Conservation (phyloP, 2,113 vertebrate genomes). For the Brienomyrus longianalis region DNA sequence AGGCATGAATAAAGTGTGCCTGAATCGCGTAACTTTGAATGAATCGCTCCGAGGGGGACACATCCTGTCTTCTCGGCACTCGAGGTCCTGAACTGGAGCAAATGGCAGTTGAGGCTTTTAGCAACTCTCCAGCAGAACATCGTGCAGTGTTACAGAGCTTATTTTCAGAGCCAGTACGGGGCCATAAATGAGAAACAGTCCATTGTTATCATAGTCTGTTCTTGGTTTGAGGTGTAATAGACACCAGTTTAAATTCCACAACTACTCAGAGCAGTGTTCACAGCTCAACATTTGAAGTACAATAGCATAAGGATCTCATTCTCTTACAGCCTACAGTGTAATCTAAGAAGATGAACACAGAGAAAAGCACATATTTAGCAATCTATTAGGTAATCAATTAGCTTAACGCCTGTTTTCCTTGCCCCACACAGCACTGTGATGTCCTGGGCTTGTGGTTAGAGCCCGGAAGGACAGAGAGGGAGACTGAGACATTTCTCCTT, state of each 20-base stretch:
- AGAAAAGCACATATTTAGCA: constrained; percentile 19
- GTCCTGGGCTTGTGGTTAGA: neutral
- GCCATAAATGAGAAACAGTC: constrained; percentile 26
- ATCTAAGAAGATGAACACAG: constrained; percentile 19
- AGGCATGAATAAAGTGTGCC: neutral
- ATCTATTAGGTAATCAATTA: constrained; percentile 25
- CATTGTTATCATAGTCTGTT: constrained; percentile 24
- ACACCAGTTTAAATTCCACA: constrained; percentile 24
- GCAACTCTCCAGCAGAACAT: neutral
- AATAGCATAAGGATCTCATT: constrained; percentile 19
- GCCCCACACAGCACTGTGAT: neutral
- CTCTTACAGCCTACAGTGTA: constrained; percentile 1
- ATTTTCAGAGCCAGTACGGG: constrained; percentile 19
- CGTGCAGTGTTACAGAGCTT: constrained; percentile 10
- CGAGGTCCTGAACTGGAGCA: neutral
- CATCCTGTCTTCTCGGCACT: neutral
- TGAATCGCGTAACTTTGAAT: neutral
- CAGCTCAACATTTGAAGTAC: constrained; percentile 19
- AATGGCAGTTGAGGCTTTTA: constrained; percentile 10
- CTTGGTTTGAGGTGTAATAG: constrained; percentile 25
- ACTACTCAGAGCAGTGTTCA: constrained; percentile 18
- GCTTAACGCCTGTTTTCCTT: neutral
- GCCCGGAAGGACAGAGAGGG: neutral
- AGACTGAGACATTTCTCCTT: constrained; percentile 20
- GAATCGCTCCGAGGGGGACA: neutral